Evolutionary conservation across 2,888 invertebrate species (phyloP), one percentile per base, ranked within the genome.

Genomic region (Glaucopsyche alexis): DNA sequence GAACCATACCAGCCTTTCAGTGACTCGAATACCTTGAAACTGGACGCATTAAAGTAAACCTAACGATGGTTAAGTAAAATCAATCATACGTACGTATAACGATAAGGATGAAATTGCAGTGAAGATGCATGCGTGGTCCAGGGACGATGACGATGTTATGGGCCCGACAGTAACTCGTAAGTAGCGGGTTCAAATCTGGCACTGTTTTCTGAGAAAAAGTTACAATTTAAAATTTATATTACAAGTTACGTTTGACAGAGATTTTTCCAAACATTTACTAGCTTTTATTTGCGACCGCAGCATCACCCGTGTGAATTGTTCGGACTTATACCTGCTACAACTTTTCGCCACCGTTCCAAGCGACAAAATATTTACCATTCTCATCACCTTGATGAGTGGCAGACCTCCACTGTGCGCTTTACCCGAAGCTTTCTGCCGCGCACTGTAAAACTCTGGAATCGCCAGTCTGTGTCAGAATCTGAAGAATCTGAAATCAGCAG

Each of bases 131-230:
- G 90, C 91, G 71, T 91, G 91, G 91, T 85, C 88, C 0, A 86
- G 86, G 0, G 85, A 85, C 49, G 81, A 80, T 0, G 81, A 79
- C 0, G 91, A 90, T 79, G 84, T 83, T 7, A 91, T 92, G 92
- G 92, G 92, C 11, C 89, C 91, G 2, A 81, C 87, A 0, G 87
- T 93, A 1, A 83, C 87, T 13, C 84, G 91, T 92, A 81, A 88
- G 90, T 88, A 74, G 71, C 55, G 5, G n/a, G 71, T 45, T 55
- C 38, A 47, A 38, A 49, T 47, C 40, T 60, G 55, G 71, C 19
- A 19, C 19, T 5, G n/a, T 52, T 52, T 8, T n/a, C 1, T 16
- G 8, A 8, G 8, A 19, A 52, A 16, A 7, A n/a, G 55, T 19
- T 55, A 19, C 2, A 9, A 9, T 19, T 9, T 9, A 1, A 47